Evolutionary conservation across 35 echinoderm and acorn worm species (phyloP), one percentile per base, ranked within the genome.

Genomic region (Strongylocentrotus purpuratus): DNA sequence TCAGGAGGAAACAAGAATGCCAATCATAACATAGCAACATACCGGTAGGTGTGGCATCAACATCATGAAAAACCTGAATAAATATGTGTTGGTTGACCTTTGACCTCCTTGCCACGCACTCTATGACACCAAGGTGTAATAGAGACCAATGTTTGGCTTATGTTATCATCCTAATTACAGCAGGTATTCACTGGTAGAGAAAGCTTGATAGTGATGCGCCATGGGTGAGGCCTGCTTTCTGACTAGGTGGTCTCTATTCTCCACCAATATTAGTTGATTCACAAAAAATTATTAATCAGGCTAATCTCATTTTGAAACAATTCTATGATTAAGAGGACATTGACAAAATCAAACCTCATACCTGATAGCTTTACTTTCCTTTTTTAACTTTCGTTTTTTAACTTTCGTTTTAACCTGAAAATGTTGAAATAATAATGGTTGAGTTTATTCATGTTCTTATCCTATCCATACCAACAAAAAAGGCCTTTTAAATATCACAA

Each of bases 11-110:
- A 78, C 65, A 78, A 28, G 20, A n/a, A 78, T n/a, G 65, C 65
- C 20, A 78, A 78, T n/a, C 65, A 78, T 28, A 78, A 78, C 65
- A 71, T 71, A 25, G 25, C 18, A 71, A 28, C 61, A 41, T 89
- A 89, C 45, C 32, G n/a, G 45, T 2, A 89, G 87, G 87, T 14
- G 33, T 46, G 25, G 87, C 11, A 89, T 89, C 87, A 41, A 33
- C 17, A 89, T 89, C 87, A 35, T 89, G 33, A 78, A 78, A 78
- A 89, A 31, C 33, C 87, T 89, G 87, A 89, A 89, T 20, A 89
- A 89, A 89, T 89, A 89, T 41, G 65, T 41, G 15, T 89, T 33
- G 7, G 12, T 18, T 89, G 31, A 33, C 87, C 87, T 89, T 46
- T 89, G 87, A 18, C 45, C 87, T 33, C 87, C 33, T 89, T 89